Evolutionary conservation across 2,888 invertebrate genomes (phyloP).

Genomic region (Scaptomyza tumidula): DNA sequence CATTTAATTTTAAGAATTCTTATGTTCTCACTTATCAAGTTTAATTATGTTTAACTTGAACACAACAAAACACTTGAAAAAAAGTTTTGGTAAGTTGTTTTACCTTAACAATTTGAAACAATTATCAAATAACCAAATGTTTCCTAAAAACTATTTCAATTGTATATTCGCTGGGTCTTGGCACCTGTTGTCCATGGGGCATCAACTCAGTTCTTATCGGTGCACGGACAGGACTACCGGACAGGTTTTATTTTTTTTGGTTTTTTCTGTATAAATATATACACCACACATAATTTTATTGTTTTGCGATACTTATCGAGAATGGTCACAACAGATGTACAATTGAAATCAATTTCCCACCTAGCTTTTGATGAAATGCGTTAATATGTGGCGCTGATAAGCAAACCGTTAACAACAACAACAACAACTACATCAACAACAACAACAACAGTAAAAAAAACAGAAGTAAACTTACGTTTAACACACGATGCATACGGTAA

Average conservation of each 20-base stretch:
- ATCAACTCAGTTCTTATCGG: constrained; percentile 22
- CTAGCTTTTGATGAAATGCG: constrained; percentile 47
- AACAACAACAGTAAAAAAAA: background rate
- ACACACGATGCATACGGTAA: constrained; percentile 18
- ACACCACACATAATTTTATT: constrained; percentile 5
- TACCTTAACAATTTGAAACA: background rate
- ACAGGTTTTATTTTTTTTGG: constrained; percentile 9
- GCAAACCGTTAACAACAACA: background rate
- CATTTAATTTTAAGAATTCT: background rate
- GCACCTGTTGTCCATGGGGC: constrained; percentile 47
- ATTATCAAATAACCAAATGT: constrained; percentile 2
- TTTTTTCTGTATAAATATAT: background rate
- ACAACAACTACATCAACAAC: too few relatives aligned
- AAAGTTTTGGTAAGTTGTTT: too few relatives aligned
- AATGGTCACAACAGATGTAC: constrained; percentile 52
- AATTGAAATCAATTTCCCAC: constrained; percentile 67
- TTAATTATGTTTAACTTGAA: background rate
- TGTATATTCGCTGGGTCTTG: constrained; percentile 5
- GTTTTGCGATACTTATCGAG: constrained; percentile 43
- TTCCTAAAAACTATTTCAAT: background rate
- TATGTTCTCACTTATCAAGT: too few relatives aligned
- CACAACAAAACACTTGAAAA: background rate
- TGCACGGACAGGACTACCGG: constrained; percentile 15
- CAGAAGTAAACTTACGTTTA: constrained; percentile 47
- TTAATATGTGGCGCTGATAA: constrained; percentile 44